A percentile compares a stretch with the other conserved stretches of the same genome.
Conservation (phyloP, 2,797 vertebrate genomes). For the Craterocephalus amniculus region DNA sequence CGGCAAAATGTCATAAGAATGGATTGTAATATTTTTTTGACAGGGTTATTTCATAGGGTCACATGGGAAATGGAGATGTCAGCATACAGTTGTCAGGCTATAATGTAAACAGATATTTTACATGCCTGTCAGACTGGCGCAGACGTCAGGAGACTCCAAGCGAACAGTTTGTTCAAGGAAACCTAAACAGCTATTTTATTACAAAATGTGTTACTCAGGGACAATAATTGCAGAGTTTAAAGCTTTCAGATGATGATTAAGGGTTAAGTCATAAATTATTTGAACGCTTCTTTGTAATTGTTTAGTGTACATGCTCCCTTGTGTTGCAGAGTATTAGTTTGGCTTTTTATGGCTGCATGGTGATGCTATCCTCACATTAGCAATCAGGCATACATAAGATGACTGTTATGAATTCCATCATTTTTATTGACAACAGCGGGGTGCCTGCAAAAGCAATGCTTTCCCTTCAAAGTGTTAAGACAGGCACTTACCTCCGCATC, state of each 20-base stretch:
- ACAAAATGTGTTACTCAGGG: slow-evolving; percentile 10
- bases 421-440: slow-evolving; percentile 68
- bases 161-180: slow-evolving; percentile 36
- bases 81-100: slow-evolving; percentile 69
- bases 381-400: slow-evolving; percentile 62
- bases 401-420: slow-evolving; percentile 73
- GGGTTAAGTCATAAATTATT: slow-evolving; percentile 32
- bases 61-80: slow-evolving; percentile 76
- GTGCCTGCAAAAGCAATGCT: slow-evolving; percentile 58
- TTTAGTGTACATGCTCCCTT: background rate
- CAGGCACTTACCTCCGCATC: slow-evolving; percentile 53
- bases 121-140: slow-evolving; percentile 71
- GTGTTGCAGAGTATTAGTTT: slow-evolving; percentile 13
- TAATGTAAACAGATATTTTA: slow-evolving; percentile 83
- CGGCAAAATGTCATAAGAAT: slow-evolving; percentile 64
- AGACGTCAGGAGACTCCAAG: slow-evolving; percentile 42
- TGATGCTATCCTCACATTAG: slow-evolving; percentile 55
- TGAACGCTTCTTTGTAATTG: background rate
- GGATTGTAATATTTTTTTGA: slow-evolving; percentile 77
- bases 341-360: slow-evolving; percentile 24
- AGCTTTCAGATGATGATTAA: slow-evolving; percentile 23
- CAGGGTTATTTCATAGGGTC: slow-evolving; percentile 77
- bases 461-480: slow-evolving; percentile 61
- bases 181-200: slow-evolving; percentile 9
- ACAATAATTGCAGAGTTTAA: slow-evolving; percentile 13